Evolutionary conservation across 2,888 invertebrate genomes (phyloP).

Genomic region (Dynastes maya): DNA sequence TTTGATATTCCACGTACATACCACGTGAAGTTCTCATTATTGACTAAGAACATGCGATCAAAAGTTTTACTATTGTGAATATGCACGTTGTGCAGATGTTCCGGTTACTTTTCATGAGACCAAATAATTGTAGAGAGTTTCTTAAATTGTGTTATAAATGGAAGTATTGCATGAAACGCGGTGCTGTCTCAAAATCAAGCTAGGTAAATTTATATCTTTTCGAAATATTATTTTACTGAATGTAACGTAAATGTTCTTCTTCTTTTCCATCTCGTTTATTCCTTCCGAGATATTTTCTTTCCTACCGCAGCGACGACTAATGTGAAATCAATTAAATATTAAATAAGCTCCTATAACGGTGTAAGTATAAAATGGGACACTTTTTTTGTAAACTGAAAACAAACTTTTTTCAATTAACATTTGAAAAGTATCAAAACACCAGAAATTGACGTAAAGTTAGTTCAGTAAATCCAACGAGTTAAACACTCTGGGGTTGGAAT

Average conservation of each 20-base stretch:
- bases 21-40: constrained; percentile 9
- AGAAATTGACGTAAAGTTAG: too few relatives aligned
- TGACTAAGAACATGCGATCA: constrained; percentile 20
- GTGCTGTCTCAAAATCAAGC: constrained; percentile 15
- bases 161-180: constrained; percentile 33
- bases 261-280: not conserved
- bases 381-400: not conserved
- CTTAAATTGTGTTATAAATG: constrained; percentile 44
- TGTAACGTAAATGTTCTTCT: constrained; percentile 2
- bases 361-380: too few relatives aligned
- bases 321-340: constrained; percentile 22
- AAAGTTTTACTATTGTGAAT: constrained; percentile 21
- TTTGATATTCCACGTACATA: not conserved
- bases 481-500: too few relatives aligned
- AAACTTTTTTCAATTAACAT: not conserved
- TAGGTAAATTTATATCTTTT: constrained; percentile 9
- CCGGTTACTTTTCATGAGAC: constrained; percentile 3
- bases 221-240: constrained; percentile 37
- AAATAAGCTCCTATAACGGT: too few relatives aligned
- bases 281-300: not conserved
- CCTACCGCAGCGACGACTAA: not conserved
- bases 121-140: not conserved
- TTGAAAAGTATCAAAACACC: not conserved
- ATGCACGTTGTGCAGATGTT: constrained; percentile 16
- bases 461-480: too few relatives aligned